These are phyloP conservation scores for Meandrusa payeni DNA, from an alignment of 2,888 invertebrate genomes.

Conservation along the genomic window DNA sequence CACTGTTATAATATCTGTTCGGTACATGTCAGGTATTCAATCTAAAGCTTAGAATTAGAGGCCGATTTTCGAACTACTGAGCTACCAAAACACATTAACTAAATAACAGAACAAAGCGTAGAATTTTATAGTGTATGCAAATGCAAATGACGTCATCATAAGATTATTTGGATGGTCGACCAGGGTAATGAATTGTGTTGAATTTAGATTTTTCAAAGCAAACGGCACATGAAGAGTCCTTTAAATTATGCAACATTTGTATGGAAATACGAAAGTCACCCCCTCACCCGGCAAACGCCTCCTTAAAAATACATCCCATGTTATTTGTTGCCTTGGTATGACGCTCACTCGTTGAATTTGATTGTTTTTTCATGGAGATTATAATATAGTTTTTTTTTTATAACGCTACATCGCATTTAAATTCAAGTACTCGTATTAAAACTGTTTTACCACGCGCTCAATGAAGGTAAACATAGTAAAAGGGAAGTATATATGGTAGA, in stretches of 20 bases:
- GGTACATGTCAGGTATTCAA: too few species aligned
- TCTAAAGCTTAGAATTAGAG: too few species aligned
- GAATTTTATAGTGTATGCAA: conserved; percentile 1
- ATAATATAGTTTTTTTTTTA: conserved; percentile 32
- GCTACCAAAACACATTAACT: too few species aligned
- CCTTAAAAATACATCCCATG: conserved; percentile 68
- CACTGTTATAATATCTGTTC: too few species aligned
- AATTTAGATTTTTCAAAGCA: conserved; percentile 57
- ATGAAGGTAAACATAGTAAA: too few species aligned
- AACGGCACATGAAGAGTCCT: conserved; percentile 48
- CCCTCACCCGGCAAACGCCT: conserved; percentile 46
- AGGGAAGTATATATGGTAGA: too few species aligned
- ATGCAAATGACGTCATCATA: conserved; percentile 2
- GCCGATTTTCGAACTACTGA: too few species aligned
- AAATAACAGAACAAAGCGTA: neutral
- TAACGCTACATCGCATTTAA: too few species aligned
- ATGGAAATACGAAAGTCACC: conserved; percentile 70
- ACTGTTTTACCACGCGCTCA: too few species aligned
- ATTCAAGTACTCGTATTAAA: too few species aligned
- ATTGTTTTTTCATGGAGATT: conserved; percentile 77
- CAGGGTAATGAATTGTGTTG: conserved; percentile 50
- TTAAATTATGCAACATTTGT: conserved; percentile 79
- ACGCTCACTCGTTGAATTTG: conserved; percentile 62
- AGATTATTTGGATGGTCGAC: conserved; percentile 26
- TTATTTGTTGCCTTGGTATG: conserved; percentile 69